phyloP scores from a whole-genome alignment of 37 sponge, comb jelly and placozoan genomes.

The Eunapius fragilis region DNA sequence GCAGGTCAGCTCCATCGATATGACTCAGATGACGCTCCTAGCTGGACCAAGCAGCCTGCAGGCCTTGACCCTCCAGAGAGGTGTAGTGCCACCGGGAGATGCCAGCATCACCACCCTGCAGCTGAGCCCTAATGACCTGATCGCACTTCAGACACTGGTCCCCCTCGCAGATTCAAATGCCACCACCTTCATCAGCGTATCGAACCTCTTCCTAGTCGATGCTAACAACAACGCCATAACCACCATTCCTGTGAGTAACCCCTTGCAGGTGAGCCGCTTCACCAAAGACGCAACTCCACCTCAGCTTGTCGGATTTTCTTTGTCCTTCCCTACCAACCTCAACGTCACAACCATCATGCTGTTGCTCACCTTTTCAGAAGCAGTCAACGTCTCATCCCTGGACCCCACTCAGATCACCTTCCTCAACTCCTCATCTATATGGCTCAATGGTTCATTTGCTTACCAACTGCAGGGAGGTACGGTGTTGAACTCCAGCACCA shows the following conservation, averaged over 20 bases:
- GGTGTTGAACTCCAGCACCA: conserved; percentile 8
- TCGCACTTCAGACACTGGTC: conserved; percentile 56
- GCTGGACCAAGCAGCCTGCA: conserved; percentile 3
- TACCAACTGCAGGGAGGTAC: conserved; percentile 64
- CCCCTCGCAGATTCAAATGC: conserved; percentile 62
- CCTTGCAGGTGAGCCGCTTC: conserved; percentile 43
- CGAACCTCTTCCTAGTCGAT: conserved; percentile 52
- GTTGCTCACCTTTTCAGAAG: conserved; percentile 81
- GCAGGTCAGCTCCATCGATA: conserved; percentile 46
- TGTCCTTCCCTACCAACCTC: conserved; percentile 14
- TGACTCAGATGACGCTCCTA: conserved; percentile 54
- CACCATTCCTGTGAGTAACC: conserved; percentile 24
- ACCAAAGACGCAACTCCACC: conserved; percentile 65
- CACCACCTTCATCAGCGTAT: conserved; percentile 76
- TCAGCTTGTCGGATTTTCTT: conserved; percentile 31
- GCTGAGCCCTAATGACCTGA: conserved; percentile 53
- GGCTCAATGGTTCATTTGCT: conserved; percentile 1
- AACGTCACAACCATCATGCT: conserved; percentile 75
- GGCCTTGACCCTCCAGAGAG: conserved; percentile 44
- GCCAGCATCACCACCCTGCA: conserved; percentile 38
- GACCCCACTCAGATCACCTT: conserved; percentile 51
- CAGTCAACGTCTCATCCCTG: conserved; percentile 69
- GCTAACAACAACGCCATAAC: conserved; percentile 62
- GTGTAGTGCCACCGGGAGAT: conserved; percentile 49
- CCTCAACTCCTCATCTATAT: conserved; percentile 8